A percentile compares a stretch with the other conserved stretches of the same genome.
These are phyloP conservation scores for Rachycentron canadum DNA, from an alignment of 2,797 vertebrate species.

Conservation along the genomic window DNA sequence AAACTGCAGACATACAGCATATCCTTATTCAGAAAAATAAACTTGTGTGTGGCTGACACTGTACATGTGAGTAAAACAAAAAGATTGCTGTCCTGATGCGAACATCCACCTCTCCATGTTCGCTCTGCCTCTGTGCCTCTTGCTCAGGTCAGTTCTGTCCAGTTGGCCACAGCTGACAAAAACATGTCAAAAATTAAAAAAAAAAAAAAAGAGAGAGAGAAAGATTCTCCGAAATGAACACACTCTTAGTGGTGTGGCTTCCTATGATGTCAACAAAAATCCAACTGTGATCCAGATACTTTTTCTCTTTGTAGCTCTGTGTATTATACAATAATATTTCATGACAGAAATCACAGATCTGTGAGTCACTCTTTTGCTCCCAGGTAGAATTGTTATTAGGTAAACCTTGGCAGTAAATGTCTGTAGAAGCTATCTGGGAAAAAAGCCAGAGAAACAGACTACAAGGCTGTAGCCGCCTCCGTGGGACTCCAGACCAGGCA, in stretches of 20 bases:
- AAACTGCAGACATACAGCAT: not conserved
- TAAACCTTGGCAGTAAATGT: constrained; percentile 54
- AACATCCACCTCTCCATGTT: constrained; percentile 10
- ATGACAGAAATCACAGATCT: constrained; percentile 3
- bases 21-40: not conserved
- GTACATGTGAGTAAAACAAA: not conserved
- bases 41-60: not conserved
- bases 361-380: not conserved
- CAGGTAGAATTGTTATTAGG: constrained; percentile 33
- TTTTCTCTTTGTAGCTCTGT: not conserved
- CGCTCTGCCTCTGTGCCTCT: constrained; percentile 17
- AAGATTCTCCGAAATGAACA: not conserved
- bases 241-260: not conserved
- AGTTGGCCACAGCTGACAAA: not conserved
- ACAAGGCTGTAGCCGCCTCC: constrained; percentile 49
- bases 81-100: not conserved
- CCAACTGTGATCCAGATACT: not conserved
- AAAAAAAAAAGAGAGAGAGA: not conserved
- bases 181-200: not conserved
- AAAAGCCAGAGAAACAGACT: constrained; percentile 46
- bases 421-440: constrained; percentile 48
- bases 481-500: constrained; percentile 48
- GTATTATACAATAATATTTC: not conserved
- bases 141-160: constrained; percentile 17
- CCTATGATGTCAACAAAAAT: not conserved